A percentile compares a stretch with the other conserved stretches of the same genome.
phyloP scores from a whole-genome alignment of 2,888 invertebrate species.

The Rhodophaea formosa region DNA sequence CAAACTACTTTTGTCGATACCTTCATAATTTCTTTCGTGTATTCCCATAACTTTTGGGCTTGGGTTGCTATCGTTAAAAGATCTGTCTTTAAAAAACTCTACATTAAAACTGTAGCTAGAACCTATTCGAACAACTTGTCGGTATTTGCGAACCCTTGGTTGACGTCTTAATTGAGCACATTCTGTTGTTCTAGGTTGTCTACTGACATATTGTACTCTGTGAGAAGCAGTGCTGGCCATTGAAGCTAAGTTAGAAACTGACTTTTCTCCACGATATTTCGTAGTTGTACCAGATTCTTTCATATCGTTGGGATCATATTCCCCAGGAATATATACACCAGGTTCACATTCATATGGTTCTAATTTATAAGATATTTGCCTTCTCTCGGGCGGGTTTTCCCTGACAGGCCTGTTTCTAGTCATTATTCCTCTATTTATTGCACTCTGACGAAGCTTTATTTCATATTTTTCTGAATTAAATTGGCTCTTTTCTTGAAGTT shows the following conservation, averaged over 20 bases:
- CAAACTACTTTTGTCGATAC: background rate
- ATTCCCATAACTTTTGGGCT: background rate
- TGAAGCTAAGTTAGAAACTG: background rate
- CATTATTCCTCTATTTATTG: slow-evolving; percentile 16
- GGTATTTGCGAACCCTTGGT: background rate
- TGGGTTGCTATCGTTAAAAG: background rate
- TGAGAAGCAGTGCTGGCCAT: background rate
- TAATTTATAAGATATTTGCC: slow-evolving; percentile 5
- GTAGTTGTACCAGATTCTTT: slow-evolving; percentile 22
- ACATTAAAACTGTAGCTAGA: slow-evolving; percentile 43
- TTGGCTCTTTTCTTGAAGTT: slow-evolving; percentile 32
- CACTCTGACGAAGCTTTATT: background rate
- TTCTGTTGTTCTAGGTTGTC: background rate
- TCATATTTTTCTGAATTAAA: slow-evolving; percentile 9
- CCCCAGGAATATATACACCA: slow-evolving; percentile 24
- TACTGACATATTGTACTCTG: background rate
- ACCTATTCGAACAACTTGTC: slow-evolving; percentile 37
- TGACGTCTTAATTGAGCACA: background rate
- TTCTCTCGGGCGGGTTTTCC: background rate
- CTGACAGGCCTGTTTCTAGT: slow-evolving; percentile 4
- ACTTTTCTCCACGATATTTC: background rate
- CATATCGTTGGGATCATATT: slow-evolving; percentile 25
- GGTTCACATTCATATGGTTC: slow-evolving; percentile 32
- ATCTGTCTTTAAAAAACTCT: slow-evolving; percentile 36
- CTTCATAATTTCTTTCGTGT: background rate